A percentile compares a stretch with the other conserved stretches of the same genome.
Conservation (phyloP, 1,140 invertebrate species). For the Alviniconcha marisindica region DNA sequence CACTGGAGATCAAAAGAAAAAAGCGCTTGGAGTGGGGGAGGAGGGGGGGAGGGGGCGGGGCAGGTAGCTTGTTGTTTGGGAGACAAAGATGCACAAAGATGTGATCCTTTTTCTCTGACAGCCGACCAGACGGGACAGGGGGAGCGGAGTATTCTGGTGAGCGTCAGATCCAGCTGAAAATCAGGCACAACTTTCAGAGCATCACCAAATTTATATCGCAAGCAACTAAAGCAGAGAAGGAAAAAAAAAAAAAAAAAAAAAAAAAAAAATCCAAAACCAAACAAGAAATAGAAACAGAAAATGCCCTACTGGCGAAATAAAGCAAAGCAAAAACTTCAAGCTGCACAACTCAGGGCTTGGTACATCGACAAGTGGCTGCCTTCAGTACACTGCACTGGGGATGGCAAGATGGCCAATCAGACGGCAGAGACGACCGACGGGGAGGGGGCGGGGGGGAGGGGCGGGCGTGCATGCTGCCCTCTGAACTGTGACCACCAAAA, state of each 20-base stretch:
- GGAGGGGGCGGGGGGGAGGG: background rate
- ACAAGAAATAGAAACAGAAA: too few relatives aligned
- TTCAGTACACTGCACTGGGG: too few relatives aligned
- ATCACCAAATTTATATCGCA: background rate
- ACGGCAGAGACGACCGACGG: background rate
- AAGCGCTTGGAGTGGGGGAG: constrained; percentile 33
- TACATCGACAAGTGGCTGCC: too few relatives aligned
- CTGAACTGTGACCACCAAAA: background rate
- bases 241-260: too few relatives aligned
- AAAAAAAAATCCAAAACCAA: too few relatives aligned
- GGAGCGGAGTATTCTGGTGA: constrained; percentile 2
- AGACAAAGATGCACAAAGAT: constrained; percentile 35
- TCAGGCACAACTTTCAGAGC: background rate
- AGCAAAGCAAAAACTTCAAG: too few relatives aligned
- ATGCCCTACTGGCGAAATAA: too few relatives aligned
- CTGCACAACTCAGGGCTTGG: too few relatives aligned
- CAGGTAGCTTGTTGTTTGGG: background rate
- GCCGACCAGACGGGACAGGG: background rate
- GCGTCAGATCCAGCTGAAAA: too few relatives aligned
- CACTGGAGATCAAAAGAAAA: constrained; percentile 23
- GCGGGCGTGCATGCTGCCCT: constrained; percentile 8
- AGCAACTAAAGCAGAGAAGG: background rate
- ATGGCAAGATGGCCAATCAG: too few relatives aligned
- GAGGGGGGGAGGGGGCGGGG: constrained; percentile 25
- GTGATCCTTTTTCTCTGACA: constrained; percentile 77